phyloP scores from a whole-genome alignment of 2,888 invertebrate genomes.

The Allacma fusca region DNA sequence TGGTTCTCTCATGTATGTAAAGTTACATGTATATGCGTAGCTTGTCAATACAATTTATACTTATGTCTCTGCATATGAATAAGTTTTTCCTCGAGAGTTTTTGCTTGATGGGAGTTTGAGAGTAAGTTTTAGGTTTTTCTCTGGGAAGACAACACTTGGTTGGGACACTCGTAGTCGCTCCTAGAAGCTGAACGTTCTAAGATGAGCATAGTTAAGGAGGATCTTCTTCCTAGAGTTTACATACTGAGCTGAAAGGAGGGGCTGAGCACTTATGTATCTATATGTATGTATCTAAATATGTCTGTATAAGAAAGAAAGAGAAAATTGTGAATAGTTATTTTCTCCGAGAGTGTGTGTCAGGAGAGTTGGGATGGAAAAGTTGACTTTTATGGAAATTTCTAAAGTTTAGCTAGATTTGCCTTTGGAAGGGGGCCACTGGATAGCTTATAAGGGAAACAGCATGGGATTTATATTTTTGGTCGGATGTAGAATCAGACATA shows the following conservation, averaged over 20 bases:
- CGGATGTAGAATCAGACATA: no score
- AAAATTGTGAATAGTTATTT: slow-evolving; percentile 18
- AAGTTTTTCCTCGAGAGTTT: neutral
- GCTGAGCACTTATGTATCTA: no score
- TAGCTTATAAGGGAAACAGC: neutral
- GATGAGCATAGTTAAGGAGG: no score
- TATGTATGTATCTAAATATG: no score
- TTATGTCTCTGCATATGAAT: neutral
- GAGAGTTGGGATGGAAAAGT: slow-evolving; percentile 23
- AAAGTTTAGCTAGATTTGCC: slow-evolving; percentile 14
- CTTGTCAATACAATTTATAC: neutral
- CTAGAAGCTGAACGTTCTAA: no score
- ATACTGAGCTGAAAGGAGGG: no score
- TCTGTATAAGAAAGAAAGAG: neutral
- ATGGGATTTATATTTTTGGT: slow-evolving; percentile 13
- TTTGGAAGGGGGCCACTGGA: neutral
- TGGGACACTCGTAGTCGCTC: no score
- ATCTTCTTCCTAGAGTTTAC: no score
- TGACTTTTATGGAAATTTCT: slow-evolving; percentile 30
- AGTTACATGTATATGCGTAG: neutral
- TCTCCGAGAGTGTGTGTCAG: slow-evolving; percentile 1
- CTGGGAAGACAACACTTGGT: no score
- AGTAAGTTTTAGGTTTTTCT: slow-evolving; percentile 1
- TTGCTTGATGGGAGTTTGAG: neutral
- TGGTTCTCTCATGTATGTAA: no score